Evolutionary conservation across 2,797 vertebrate species (phyloP).

Genomic region (Lagocephalus sceleratus): DNA sequence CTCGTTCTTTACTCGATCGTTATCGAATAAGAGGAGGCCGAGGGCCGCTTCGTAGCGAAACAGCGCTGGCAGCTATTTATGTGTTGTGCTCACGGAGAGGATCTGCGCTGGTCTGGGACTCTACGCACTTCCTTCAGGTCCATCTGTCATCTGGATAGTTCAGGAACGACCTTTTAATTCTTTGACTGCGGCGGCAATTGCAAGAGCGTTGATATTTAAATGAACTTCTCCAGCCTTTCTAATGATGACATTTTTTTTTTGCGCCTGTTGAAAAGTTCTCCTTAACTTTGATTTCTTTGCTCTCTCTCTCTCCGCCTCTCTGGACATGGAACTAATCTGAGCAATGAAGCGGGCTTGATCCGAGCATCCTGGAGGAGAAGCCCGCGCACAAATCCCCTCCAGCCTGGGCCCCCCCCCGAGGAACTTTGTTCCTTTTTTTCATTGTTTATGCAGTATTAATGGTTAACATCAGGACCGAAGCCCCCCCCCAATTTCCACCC

Average conservation of each 20-base stretch:
- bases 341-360: constrained; percentile 40
- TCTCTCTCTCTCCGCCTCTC: constrained; percentile 29
- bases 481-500: constrained; percentile 8
- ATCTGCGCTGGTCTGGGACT: constrained; percentile 13
- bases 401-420: constrained; percentile 20
- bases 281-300: constrained; percentile 1
- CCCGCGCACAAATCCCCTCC: constrained; percentile 26
- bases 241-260: too few relatives aligned
- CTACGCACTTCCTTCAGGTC: constrained; percentile 18
- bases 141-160: constrained; percentile 33
- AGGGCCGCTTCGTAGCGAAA: constrained; percentile 10
- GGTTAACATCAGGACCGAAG: constrained; percentile 22
- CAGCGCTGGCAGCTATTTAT: constrained; percentile 44
- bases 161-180: constrained; percentile 40
- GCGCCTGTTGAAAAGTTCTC: too few relatives aligned
- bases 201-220: not conserved
- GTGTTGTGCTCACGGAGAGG: constrained; percentile 28
- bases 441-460: constrained; percentile 43
- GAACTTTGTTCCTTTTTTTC: constrained; percentile 12
- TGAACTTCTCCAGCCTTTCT: too few relatives aligned
- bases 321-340: constrained; percentile 32
- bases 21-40: constrained; percentile 21
- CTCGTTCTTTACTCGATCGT: constrained; percentile 26
- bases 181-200: constrained; percentile 15
- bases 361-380: constrained; percentile 24